Evolutionary conservation across 2,888 invertebrate species (phyloP).

Genomic region (Chesias legatella): DNA sequence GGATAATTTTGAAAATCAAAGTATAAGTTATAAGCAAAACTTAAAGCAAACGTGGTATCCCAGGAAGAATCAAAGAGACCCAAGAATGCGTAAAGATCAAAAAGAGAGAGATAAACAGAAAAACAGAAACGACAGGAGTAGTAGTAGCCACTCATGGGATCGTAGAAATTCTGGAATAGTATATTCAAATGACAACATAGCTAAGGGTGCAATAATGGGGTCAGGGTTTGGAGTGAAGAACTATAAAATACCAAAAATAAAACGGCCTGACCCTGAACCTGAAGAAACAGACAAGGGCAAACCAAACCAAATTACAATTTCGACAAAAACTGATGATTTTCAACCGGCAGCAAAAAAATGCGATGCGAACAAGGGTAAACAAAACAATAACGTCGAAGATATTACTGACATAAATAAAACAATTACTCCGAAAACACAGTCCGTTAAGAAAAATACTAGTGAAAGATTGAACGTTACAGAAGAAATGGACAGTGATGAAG

Average conservation of each 20-base stretch:
- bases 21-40: constrained; percentile 15
- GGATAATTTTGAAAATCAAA: constrained; percentile 27
- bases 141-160: constrained; percentile 28
- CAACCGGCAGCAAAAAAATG: constrained; percentile 15
- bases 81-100: constrained; percentile 48
- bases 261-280: constrained; percentile 40
- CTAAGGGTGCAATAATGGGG: constrained; percentile 59
- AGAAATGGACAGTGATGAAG: constrained; percentile 12
- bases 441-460: constrained; percentile 1
- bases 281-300: constrained; percentile 13
- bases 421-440: constrained; percentile 1
- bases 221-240: constrained; percentile 68
- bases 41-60: constrained; percentile 42
- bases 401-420: constrained; percentile 15
- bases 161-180: constrained; percentile 48
- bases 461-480: constrained; percentile 10
- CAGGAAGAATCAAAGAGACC: constrained; percentile 55
- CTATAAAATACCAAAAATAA: constrained; percentile 75
- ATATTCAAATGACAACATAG: constrained; percentile 68
- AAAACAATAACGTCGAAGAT: constrained; percentile 14
- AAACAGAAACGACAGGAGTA: constrained; percentile 29
- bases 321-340: constrained; percentile 14
- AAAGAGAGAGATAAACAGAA: constrained; percentile 32
- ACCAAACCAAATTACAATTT: constrained; percentile 13
- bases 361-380: constrained; percentile 9